A percentile compares a stretch with the other conserved stretches of the same genome.
Evolutionary conservation across 2,797 vertebrate species (phyloP).

Genomic region (Oryzias dopingdopingensis): DNA sequence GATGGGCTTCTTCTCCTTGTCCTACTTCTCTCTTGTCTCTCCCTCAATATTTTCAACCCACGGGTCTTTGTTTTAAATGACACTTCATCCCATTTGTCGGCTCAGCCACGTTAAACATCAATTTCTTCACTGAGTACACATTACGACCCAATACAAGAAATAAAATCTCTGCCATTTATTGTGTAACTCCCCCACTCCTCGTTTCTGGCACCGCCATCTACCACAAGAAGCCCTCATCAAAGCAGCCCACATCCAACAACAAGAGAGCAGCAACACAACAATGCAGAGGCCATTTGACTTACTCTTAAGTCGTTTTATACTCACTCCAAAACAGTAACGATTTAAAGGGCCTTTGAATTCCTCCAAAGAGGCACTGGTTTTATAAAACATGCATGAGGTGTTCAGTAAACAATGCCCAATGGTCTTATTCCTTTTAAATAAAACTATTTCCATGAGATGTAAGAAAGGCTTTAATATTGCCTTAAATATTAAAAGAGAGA

Average conservation of each 20-base stretch:
- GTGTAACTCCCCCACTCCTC: conserved; percentile 48
- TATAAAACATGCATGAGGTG: conserved; percentile 86
- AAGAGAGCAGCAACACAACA: conserved; percentile 69
- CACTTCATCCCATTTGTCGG: conserved; percentile 71
- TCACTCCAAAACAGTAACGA: conserved; percentile 80
- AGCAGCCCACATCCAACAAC: conserved; percentile 71
- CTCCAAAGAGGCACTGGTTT: conserved; percentile 73
- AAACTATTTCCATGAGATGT: conserved; percentile 84
- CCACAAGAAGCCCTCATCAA: conserved; percentile 65
- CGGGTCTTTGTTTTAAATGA: conserved; percentile 76
- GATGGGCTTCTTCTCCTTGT: conserved; percentile 61
- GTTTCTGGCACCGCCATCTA: conserved; percentile 58
- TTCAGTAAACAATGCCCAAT: conserved; percentile 87
- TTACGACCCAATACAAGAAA: conserved; percentile 76
- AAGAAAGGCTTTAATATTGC: conserved; percentile 87
- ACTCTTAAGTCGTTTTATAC: conserved; percentile 81
- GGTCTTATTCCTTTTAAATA: conserved; percentile 88
- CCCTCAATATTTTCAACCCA: conserved; percentile 54
- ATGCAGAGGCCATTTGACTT: conserved; percentile 73
- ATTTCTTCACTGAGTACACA: conserved; percentile 76
- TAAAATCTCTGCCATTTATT: conserved; percentile 76
- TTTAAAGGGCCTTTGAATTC: conserved; percentile 81
- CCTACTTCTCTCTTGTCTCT: conserved; percentile 57
- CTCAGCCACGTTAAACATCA: conserved; percentile 77
- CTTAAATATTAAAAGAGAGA: conserved; percentile 90